Evolutionary conservation across 2,888 invertebrate species (phyloP).

Genomic region (Xanthorhoe designata): DNA sequence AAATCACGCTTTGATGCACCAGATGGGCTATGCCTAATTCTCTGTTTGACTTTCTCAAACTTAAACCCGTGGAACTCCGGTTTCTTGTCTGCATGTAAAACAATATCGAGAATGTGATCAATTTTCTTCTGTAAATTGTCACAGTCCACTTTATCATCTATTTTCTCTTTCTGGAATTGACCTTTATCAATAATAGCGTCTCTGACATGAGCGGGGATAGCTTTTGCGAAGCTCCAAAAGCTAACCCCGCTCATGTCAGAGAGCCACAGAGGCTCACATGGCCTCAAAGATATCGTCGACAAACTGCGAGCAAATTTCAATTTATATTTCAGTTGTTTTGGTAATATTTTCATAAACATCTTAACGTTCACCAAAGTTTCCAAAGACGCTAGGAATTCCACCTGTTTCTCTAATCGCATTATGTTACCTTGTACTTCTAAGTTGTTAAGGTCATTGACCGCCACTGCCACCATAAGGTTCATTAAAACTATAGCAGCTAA

Average conservation of each 20-base stretch:
- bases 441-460: slow-evolving; percentile 85
- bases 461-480: slow-evolving; percentile 86
- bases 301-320: slow-evolving; percentile 35
- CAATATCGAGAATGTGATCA: slow-evolving; percentile 43
- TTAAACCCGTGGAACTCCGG: not conserved
- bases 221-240: slow-evolving; percentile 49
- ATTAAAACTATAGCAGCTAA: slow-evolving; percentile 84
- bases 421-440: slow-evolving; percentile 84
- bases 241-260: no score
- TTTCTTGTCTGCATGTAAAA: slow-evolving; percentile 9
- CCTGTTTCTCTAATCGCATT: slow-evolving; percentile 82
- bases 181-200: slow-evolving; percentile 73
- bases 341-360: slow-evolving; percentile 37
- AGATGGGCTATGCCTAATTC: not conserved
- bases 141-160: slow-evolving; percentile 59
- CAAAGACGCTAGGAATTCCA: slow-evolving; percentile 70
- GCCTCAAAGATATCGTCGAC: slow-evolving; percentile 34
- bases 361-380: slow-evolving; percentile 45
- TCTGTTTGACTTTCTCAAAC: not conserved
- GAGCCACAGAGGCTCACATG: slow-evolving; percentile 39
- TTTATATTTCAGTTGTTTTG: slow-evolving; percentile 35
- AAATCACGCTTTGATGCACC: slow-evolving; percentile 6
- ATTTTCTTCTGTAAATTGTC: slow-evolving; percentile 54
- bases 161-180: slow-evolving; percentile 61
- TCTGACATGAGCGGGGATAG: slow-evolving; percentile 62